Evolutionary conservation across 2,888 invertebrate genomes (phyloP).

Genomic region (Lissonota sp.): DNA sequence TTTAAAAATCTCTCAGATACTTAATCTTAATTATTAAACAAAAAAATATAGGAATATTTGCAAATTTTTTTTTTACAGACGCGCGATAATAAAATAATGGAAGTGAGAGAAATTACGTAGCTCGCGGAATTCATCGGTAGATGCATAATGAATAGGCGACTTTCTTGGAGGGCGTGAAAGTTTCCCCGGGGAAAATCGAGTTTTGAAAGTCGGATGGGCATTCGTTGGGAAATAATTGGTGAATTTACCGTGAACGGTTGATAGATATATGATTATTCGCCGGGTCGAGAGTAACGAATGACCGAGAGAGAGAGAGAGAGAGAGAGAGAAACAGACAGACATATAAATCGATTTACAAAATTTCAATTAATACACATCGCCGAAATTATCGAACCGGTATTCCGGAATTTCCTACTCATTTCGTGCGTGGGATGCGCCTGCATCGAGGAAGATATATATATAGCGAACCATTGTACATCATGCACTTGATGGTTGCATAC

Average conservation of each 20-base stretch:
- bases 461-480: constrained; percentile 26
- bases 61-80: background rate
- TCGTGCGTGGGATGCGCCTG: constrained; percentile 4
- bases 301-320: constrained; percentile 33
- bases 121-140: too few relatives aligned
- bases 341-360: constrained; percentile 60
- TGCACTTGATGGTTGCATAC: too few relatives aligned
- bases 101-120: too few relatives aligned
- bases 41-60: background rate
- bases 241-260: constrained; percentile 62
- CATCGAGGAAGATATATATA: constrained; percentile 25
- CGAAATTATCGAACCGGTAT: constrained; percentile 44
- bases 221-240: constrained; percentile 67
- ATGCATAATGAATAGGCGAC: background rate
- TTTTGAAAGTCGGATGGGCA: constrained; percentile 22
- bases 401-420: constrained; percentile 57
- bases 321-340: background rate
- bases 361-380: constrained; percentile 64
- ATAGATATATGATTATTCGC: constrained; percentile 49
- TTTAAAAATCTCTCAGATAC: too few relatives aligned
- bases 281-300: constrained; percentile 33
- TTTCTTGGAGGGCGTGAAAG: constrained; percentile 4
- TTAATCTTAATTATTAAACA: too few relatives aligned
- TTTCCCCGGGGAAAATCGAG: constrained; percentile 28
- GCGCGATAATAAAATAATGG: too few relatives aligned